Conservation (phyloP, 2,113 vertebrate species). For the Phocoena phocoena region DNA sequence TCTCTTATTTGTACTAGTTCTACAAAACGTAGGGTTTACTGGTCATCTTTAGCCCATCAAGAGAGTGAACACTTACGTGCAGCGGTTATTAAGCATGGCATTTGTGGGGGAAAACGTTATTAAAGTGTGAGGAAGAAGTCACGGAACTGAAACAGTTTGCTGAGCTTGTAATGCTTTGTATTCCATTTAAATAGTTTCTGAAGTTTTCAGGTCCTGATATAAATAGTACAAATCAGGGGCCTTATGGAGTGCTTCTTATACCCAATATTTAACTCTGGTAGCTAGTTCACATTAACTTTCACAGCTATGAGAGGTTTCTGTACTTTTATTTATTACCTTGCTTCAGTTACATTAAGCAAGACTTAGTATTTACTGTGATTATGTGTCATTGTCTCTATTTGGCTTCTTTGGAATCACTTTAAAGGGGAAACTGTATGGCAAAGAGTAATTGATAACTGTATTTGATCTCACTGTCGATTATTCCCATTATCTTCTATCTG, state of each 20-base stretch:
- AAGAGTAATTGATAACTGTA: slow-evolving; percentile 70
- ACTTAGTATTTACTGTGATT: slow-evolving; percentile 67
- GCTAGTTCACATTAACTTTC: slow-evolving; percentile 31
- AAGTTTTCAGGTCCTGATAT: slow-evolving; percentile 38
- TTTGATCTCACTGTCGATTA: slow-evolving; percentile 68
- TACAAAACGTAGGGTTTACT: neutral
- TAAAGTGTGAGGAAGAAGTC: neutral
- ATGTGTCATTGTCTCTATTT: slow-evolving; percentile 65
- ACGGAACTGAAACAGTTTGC: slow-evolving; percentile 1
- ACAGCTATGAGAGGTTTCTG: slow-evolving; percentile 43
- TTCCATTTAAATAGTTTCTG: slow-evolving; percentile 51
- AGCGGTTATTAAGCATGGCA: slow-evolving; percentile 17
- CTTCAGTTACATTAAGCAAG: slow-evolving; percentile 73
- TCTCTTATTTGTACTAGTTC: slow-evolving; percentile 33
- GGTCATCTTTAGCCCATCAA: neutral
- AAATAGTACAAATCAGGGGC: slow-evolving; percentile 21
- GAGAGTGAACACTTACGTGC: slow-evolving; percentile 3
- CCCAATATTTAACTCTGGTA: slow-evolving; percentile 33
- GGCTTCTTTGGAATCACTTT: slow-evolving; percentile 69
- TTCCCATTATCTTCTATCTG: slow-evolving; percentile 69
- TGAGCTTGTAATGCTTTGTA: slow-evolving; percentile 34
- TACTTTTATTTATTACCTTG: slow-evolving; percentile 60
- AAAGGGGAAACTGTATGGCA: slow-evolving; percentile 72
- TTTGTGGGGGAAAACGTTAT: slow-evolving; percentile 7
- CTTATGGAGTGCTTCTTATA: neutral